Evolutionary conservation across 2,888 invertebrate genomes (phyloP).

Genomic region (Acanthacorydalis orientalis): DNA sequence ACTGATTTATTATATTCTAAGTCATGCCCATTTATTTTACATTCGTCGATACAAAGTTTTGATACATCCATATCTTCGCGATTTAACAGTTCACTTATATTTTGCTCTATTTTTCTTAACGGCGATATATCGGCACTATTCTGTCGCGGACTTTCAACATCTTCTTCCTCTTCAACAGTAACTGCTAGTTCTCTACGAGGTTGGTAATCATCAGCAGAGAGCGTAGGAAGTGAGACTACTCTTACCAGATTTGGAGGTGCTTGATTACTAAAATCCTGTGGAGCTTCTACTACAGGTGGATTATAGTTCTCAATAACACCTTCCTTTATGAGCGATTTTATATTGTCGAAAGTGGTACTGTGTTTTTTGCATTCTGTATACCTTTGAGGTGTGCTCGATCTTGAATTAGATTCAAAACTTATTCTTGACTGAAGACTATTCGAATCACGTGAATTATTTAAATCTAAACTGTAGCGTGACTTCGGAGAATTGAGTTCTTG

Average conservation of each 20-base stretch:
- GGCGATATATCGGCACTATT: slow-evolving; percentile 47
- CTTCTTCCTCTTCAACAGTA: slow-evolving; percentile 56
- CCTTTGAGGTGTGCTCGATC: slow-evolving; percentile 32
- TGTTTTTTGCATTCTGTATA: slow-evolving; percentile 49
- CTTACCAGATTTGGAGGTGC: slow-evolving; percentile 45
- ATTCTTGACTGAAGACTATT: slow-evolving; percentile 15
- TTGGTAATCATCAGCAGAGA: slow-evolving; percentile 39
- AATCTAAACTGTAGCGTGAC: slow-evolving; percentile 41
- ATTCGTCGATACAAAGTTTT: not conserved
- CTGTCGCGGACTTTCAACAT: slow-evolving; percentile 43
- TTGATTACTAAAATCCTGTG: slow-evolving; percentile 38
- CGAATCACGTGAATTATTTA: slow-evolving; percentile 30
- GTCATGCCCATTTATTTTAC: not conserved
- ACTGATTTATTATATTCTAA: not conserved
- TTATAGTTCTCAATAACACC: slow-evolving; percentile 42
- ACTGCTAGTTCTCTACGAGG: slow-evolving; percentile 48
- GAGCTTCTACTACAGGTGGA: slow-evolving; percentile 37
- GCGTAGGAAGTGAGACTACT: slow-evolving; percentile 48
- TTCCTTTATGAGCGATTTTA: slow-evolving; percentile 54
- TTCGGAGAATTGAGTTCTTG: slow-evolving; percentile 13
- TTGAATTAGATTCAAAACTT: slow-evolving; percentile 16
- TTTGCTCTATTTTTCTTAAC: slow-evolving; percentile 52
- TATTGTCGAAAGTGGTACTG: slow-evolving; percentile 62
- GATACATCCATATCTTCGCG: slow-evolving; percentile 22
- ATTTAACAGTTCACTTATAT: slow-evolving; percentile 50